Evolutionary conservation across 2,888 invertebrate genomes (phyloP).

Genomic region (Ectropis crepuscularia): DNA sequence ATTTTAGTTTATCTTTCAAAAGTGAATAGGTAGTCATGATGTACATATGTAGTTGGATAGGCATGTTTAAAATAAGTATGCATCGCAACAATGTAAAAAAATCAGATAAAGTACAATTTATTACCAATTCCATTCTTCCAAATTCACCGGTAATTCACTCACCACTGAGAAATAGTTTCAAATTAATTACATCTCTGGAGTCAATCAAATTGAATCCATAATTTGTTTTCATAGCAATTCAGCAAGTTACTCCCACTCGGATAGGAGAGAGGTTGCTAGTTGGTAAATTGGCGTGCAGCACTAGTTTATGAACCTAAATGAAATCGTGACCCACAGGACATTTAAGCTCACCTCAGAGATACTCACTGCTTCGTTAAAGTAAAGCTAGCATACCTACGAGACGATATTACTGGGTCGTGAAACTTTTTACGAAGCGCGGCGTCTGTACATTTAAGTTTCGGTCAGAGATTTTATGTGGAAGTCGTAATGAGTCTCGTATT

Average conservation of each 20-base stretch:
- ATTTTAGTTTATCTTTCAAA: too few species aligned
- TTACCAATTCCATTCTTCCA: too few species aligned
- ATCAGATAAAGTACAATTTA: too few species aligned
- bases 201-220: slow-evolving; percentile 66
- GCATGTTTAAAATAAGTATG: too few species aligned
- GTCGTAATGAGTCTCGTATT: slow-evolving; percentile 13
- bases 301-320: slow-evolving; percentile 59
- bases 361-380: slow-evolving; percentile 35
- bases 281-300: slow-evolving; percentile 59
- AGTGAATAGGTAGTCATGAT: too few species aligned
- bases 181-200: slow-evolving; percentile 40
- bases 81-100: too few species aligned
- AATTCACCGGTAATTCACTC: background rate
- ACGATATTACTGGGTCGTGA: slow-evolving; percentile 27
- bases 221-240: slow-evolving; percentile 56
- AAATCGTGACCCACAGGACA: slow-evolving; percentile 48
- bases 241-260: slow-evolving; percentile 50
- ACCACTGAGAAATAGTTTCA: slow-evolving; percentile 11
- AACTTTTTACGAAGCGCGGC: slow-evolving; percentile 22
- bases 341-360: slow-evolving; percentile 39
- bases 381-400: slow-evolving; percentile 10
- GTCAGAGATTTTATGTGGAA: slow-evolving; percentile 23
- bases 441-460: slow-evolving; percentile 15
- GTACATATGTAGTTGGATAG: too few species aligned
- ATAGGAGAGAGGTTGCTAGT: slow-evolving; percentile 47